A percentile compares a stretch with the other conserved stretches of the same genome.
Conservation (phyloP, 2,797 vertebrate genomes). For the Propithecus deckenii region DNA sequence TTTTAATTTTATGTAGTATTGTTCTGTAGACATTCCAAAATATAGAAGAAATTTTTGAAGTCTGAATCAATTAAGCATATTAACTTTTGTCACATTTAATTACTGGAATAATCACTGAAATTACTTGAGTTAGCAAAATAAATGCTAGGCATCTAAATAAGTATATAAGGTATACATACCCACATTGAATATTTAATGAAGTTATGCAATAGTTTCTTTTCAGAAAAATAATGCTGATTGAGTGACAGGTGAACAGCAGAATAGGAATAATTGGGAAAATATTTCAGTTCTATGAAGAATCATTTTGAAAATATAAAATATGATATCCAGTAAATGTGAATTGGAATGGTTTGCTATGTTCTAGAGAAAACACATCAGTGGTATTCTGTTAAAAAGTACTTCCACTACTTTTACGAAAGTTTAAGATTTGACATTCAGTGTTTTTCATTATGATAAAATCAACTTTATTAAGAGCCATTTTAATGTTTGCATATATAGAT, state of each 20-base stretch:
- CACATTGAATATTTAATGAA: background rate
- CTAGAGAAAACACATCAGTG: background rate
- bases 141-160: background rate
- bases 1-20: background rate
- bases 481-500: too few species aligned
- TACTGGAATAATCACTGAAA: slow-evolving; percentile 14
- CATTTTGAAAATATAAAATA: background rate
- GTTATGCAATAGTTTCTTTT: background rate
- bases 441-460: too few species aligned
- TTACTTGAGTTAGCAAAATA: slow-evolving; percentile 29
- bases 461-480: too few species aligned
- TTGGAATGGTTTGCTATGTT: background rate
- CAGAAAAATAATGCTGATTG: background rate
- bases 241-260: background rate
- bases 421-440: background rate
- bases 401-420: background rate
- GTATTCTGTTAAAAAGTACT: background rate
- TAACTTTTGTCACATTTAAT: slow-evolving; percentile 43
- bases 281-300: background rate
- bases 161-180: background rate
- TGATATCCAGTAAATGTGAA: background rate
- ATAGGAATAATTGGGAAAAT: background rate
- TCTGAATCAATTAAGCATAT: background rate
- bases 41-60: background rate
- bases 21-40: background rate